Base-by-base conservation (phyloP, 2,888 invertebrate genomes). In the Cryptocephalus primarius region DNA sequence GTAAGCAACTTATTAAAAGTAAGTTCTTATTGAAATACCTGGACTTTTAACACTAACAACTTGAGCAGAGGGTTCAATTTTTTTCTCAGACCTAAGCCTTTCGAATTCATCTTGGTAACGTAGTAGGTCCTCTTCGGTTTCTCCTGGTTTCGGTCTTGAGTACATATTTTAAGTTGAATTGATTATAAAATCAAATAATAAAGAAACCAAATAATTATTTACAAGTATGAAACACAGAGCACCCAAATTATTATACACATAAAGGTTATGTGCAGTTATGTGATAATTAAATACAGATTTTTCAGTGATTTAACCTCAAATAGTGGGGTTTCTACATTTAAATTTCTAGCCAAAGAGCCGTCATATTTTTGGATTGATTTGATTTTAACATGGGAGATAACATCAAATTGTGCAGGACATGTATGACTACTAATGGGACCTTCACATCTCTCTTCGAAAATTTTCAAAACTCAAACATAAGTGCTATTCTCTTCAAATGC, bases 81-180 rank as follows among this genome's bases (percentile, higher is more conserved):
- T 72, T 55, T 77, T 76, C 49, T 75, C 74, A 9, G 65, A 62
- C 50, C 75, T 76, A 53, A 80, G 73, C 38, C 65, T 71, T 13
- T 82, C 64, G 62, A 83, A 88, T 53, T 83, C 82, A 56, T 81
- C 77, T 63, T 88, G 86, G 77, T 85, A 78, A 47, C 75, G 76
- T 13, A 88, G 70, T 34, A 88, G 74, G 60, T 88, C 87, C 11
- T 84, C 81, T 57, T 88, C 87, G 39, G 74, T 76, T 63, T 88
- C 88, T 6, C 76, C 75, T 2, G 76, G 75, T 60, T 80, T 82
- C 0, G 87, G 86, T 54, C 87, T 72, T 53, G 73, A 72, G 53
- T 75, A 73, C 83, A 83, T 83, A 56, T 56, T 57, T 13, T 9
- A 10, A n/a, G 10, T 3, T 9, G 22, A 22, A 22, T 22, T 22